phyloP scores from a whole-genome alignment of 64 coral and sea anemone genomes.

The Pocillopora verrucosa region DNA sequence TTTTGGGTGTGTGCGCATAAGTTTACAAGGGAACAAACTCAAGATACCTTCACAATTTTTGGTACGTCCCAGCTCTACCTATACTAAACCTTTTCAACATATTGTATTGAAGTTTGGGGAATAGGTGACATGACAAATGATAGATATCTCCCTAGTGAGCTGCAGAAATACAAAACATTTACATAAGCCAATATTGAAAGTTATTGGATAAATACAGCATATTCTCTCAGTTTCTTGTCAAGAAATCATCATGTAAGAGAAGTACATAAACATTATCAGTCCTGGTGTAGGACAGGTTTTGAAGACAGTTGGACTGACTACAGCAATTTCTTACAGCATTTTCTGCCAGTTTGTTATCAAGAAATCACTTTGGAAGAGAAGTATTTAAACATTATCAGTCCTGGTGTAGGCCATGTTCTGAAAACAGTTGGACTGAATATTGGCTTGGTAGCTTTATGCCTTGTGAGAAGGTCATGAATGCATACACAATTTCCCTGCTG shows the following conservation, averaged over 20 bases:
- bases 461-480: conserved; percentile 41
- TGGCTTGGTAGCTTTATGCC: conserved; percentile 10
- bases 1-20: conserved; percentile 33
- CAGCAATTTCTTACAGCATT: too few relatives aligned
- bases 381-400: conserved; percentile 49
- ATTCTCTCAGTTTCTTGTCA: conserved; percentile 37
- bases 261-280: conserved; percentile 48
- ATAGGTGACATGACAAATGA: neutral
- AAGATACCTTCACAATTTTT: too few relatives aligned
- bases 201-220: conserved; percentile 27
- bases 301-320: conserved; percentile 21
- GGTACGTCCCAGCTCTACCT: conserved; percentile 20
- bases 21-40: neutral
- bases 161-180: neutral
- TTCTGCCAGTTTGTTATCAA: conserved; percentile 47
- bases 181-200: conserved; percentile 36
- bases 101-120: conserved; percentile 51
- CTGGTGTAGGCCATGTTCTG: neutral
- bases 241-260: conserved; percentile 42
- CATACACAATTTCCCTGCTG: conserved; percentile 42
- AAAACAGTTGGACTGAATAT: conserved; percentile 24
- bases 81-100: conserved; percentile 23
- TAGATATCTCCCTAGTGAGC: conserved; percentile 20
- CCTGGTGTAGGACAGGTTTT: conserved; percentile 7
- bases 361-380: conserved; percentile 42